These are phyloP conservation scores for Cyphomyrus plagiostoma DNA, from an alignment of 2,113 vertebrate species.

Conservation along the genomic window DNA sequence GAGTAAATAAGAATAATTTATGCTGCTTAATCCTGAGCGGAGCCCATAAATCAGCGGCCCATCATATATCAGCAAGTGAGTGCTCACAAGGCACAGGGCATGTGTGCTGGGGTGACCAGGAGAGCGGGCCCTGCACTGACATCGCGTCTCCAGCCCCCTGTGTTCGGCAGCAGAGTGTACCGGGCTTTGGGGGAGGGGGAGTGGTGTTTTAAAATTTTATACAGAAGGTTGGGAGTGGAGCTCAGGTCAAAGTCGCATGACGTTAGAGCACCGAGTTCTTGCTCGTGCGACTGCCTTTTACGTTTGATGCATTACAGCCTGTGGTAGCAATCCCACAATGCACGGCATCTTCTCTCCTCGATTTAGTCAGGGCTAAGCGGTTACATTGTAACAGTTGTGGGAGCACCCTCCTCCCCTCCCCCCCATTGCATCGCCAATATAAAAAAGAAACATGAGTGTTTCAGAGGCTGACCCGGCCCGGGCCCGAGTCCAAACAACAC, in stretches of 20 bases:
- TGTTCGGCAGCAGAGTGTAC: conserved; percentile 52
- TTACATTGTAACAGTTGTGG: not conserved
- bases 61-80: conserved; percentile 52
- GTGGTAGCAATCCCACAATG: conserved; percentile 11
- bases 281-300: not conserved
- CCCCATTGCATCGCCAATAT: not conserved
- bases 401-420: not conserved
- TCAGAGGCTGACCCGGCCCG: not conserved
- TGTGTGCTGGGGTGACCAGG: conserved; percentile 53
- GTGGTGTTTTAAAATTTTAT: conserved; percentile 29
- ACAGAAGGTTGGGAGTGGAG: too few species aligned
- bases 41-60: conserved; percentile 61
- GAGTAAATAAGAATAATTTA: conserved; percentile 76
- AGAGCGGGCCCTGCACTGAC: conserved; percentile 41
- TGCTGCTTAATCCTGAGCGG: conserved; percentile 64
- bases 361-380: not conserved
- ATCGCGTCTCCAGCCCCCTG: conserved; percentile 22
- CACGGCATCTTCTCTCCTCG: not conserved
- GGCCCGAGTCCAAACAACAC: not conserved
- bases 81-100: conserved; percentile 54
- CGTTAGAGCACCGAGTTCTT: not conserved
- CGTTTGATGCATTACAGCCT: not conserved
- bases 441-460: not conserved
- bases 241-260: not conserved
- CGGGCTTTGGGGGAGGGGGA: conserved; percentile 41